Evolutionary conservation across 2,113 vertebrate species (phyloP).

Genomic region (Catharus minimus): DNA sequence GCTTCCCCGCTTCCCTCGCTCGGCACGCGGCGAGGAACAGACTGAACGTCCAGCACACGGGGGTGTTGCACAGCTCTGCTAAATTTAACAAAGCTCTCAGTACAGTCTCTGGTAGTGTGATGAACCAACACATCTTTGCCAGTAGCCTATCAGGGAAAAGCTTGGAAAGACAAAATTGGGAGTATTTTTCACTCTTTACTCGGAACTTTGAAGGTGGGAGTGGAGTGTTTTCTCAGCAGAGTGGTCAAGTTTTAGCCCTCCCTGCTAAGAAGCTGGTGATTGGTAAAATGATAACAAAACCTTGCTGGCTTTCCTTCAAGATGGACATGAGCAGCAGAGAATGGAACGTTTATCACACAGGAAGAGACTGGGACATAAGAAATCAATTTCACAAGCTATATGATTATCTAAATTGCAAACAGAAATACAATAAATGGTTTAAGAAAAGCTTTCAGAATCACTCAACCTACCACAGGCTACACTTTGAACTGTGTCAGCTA

Average conservation of each 20-base stretch:
- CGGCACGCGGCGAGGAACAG: neutral
- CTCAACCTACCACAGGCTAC: neutral
- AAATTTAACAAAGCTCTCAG: conserved; percentile 1
- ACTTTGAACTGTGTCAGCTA: neutral
- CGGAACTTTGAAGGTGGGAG: neutral
- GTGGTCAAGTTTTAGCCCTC: neutral
- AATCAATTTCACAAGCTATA: neutral
- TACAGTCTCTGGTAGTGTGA: neutral
- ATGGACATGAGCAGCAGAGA: neutral
- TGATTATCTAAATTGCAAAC: neutral
- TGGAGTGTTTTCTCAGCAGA: neutral
- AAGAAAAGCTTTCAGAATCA: neutral
- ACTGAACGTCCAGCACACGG: neutral
- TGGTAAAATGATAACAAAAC: neutral
- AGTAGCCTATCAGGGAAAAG: neutral
- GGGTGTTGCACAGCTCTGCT: neutral
- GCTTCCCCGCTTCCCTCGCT: fast-evolving
- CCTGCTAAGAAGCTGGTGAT: neutral
- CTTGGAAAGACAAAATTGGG: neutral
- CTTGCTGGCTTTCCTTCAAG: neutral
- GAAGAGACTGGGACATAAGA: neutral
- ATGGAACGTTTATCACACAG: neutral
- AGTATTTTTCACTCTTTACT: conserved; percentile 2
- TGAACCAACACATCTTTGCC: neutral
- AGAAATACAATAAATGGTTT: neutral